Evolutionary conservation across 2,888 invertebrate genomes (phyloP), one percentile per base, ranked within the genome.

Genomic region (Pachliopta kotzebuea): DNA sequence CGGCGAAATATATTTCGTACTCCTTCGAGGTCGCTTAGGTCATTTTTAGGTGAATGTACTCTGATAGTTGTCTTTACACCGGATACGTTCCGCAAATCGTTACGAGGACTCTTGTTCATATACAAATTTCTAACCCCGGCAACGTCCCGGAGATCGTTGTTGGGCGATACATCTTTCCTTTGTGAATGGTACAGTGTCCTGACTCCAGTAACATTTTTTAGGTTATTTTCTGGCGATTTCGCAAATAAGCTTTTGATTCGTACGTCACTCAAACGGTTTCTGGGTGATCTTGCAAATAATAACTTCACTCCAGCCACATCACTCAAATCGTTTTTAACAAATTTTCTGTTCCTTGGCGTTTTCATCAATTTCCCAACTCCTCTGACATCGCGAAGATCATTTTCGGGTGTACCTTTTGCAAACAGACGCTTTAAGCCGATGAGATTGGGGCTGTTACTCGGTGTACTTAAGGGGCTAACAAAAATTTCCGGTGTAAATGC

Each of bases 291-390:
- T 0, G 76, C 78, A 67, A 90, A 85, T 8, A 89, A 67, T 6
- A 74, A 69, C 67, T 90, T 92, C 0, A 92, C 80, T 1, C 92
- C 92, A 0, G 76, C 68, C 1, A 92, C 83, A 52, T 88, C 73
- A 0, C 80, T 81, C 60, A 92, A 70, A 67, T 92, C 91, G 67
- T 92, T 88, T 37, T 67, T 79, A 60, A 76, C 67, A 0, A 88
- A 86, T 29, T 76, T 77, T 26, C 81, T 74, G 0, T 75, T 68
- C 23, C 81, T 76, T 1, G 86, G 84, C 1, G 85, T 78, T 4
- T 77, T 75, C 9, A 83, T 60, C 23, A 84, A 61, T 0, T 65
- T 63, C 60, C 78, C 81, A 0, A 84, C 82, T 0, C 83, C 85
- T 60, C 68, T 67, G 0, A 89, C 74, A 62, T 88, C 71, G 1